Evolutionary conservation across 2,888 invertebrate genomes (phyloP).

Genomic region (Trichopria drosophilae): DNA sequence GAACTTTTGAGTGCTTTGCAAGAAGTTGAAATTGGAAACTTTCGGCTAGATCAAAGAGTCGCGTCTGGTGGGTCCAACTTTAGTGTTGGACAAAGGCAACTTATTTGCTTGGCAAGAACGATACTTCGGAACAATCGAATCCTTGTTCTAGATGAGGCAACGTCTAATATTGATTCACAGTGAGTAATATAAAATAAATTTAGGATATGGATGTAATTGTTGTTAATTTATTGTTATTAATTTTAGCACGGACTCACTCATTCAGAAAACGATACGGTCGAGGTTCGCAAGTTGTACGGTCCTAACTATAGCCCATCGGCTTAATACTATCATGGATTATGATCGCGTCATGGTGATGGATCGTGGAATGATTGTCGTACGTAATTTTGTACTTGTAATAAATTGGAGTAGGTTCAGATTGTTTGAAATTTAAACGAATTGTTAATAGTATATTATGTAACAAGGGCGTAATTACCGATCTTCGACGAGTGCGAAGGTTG

Average conservation of each 20-base stretch:
- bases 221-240: neutral
- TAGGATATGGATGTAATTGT: too few species aligned
- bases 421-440: too few species aligned
- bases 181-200: slow-evolving; percentile 45
- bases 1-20: slow-evolving; percentile 68
- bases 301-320: slow-evolving; percentile 76
- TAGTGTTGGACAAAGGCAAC: slow-evolving; percentile 70
- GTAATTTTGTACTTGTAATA: slow-evolving; percentile 34
- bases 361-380: slow-evolving; percentile 68
- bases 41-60: slow-evolving; percentile 62
- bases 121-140: slow-evolving; percentile 67
- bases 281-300: slow-evolving; percentile 65
- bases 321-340: slow-evolving; percentile 91
- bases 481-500: too few species aligned
- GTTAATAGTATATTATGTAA: too few species aligned
- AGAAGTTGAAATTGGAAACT: slow-evolving; percentile 63
- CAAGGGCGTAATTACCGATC: too few species aligned
- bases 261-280: slow-evolving; percentile 64
- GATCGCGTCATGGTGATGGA: slow-evolving; percentile 87
- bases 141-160: slow-evolving; percentile 71
- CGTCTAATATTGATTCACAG: slow-evolving; percentile 70
- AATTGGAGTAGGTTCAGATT: too few species aligned
- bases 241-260: slow-evolving; percentile 62
- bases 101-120: slow-evolving; percentile 70
- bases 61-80: slow-evolving; percentile 65